A percentile compares a stretch with the other conserved stretches of the same genome.
These are phyloP conservation scores for Malurus leucopterus DNA, from an alignment of 2,797 vertebrate genomes.

Conservation along the genomic window DNA sequence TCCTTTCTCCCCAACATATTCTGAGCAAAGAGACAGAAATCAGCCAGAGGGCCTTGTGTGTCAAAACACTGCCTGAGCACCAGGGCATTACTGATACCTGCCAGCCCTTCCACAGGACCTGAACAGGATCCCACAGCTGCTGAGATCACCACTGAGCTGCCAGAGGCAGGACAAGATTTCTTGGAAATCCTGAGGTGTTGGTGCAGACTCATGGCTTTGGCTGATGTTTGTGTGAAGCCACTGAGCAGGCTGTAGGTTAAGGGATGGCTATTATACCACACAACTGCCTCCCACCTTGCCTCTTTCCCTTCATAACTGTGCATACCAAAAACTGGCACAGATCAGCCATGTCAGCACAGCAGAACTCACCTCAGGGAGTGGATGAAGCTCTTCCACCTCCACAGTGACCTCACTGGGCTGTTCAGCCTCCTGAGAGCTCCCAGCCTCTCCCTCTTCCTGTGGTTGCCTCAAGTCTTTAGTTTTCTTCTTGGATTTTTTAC, in stretches of 20 bases:
- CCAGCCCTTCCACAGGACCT: neutral
- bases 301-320: neutral
- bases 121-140: neutral
- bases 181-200: neutral
- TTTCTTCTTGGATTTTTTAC: conserved; percentile 76
- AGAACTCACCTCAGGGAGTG: conserved; percentile 82
- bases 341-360: neutral
- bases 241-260: neutral
- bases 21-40: conserved; percentile 62
- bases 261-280: neutral
- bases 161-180: neutral
- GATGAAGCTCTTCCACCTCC: conserved; percentile 85
- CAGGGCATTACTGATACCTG: neutral
- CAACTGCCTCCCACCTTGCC: neutral
- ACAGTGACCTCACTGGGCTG: conserved; percentile 84
- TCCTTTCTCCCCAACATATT: conserved; percentile 80
- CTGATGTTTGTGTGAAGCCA: neutral
- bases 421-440: conserved; percentile 41
- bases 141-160: neutral
- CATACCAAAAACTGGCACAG: accelerated
- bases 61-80: neutral
- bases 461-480: conserved; percentile 46
- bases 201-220: neutral
- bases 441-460: conserved; percentile 40
- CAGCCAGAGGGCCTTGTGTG: neutral